Conservation (phyloP, 2,888 invertebrate genomes). For the Conistra vaccinii region DNA sequence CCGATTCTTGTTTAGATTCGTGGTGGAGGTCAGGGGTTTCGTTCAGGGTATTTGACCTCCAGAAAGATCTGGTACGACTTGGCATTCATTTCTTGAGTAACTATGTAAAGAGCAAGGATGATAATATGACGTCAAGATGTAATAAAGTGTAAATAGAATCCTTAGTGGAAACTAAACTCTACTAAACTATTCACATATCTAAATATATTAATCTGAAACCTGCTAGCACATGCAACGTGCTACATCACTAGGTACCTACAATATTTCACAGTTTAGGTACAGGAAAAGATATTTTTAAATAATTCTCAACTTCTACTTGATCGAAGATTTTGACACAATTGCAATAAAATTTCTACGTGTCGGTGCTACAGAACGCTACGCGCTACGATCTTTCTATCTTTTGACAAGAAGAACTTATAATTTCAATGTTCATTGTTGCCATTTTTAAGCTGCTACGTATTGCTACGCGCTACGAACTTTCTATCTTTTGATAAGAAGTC, state of each 20-base stretch:
- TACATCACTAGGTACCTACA: background rate
- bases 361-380: background rate
- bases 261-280: background rate
- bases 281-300: background rate
- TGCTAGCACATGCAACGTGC: background rate
- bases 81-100: constrained; percentile 1
- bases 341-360: background rate
- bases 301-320: too few relatives aligned
- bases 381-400: background rate
- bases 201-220: background rate
- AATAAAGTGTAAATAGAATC: background rate
- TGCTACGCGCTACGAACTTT: background rate
- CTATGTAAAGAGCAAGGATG: background rate
- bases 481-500: background rate
- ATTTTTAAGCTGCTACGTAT: background rate
- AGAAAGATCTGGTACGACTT: background rate
- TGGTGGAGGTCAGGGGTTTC: constrained; percentile 39
- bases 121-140: background rate
- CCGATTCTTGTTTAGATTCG: constrained; percentile 44
- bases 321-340: background rate
- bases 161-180: background rate
- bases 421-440: too few relatives aligned
- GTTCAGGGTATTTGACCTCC: constrained; percentile 42
- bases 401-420: too few relatives aligned
- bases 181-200: background rate